Evolutionary conservation across 92 coral and sea anemone species (phyloP).

Genomic region (Desmophyllum pertusum): DNA sequence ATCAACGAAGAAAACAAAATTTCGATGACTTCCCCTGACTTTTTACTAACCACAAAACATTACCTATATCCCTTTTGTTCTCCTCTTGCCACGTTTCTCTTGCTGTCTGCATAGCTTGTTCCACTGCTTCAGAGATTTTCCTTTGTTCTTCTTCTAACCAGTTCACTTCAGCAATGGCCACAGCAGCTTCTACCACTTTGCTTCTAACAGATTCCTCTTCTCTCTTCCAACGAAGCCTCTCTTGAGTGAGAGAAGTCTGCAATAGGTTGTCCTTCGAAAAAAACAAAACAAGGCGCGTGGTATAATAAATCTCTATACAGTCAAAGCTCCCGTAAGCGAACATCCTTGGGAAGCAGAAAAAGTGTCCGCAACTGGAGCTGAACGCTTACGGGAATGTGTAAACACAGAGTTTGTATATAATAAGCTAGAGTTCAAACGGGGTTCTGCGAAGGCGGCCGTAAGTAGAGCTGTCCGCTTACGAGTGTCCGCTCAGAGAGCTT

Average conservation of each 20-base stretch:
- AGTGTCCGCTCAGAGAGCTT: too few relatives aligned
- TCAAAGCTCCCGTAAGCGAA: too few relatives aligned
- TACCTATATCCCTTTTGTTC: slow-evolving; percentile 82
- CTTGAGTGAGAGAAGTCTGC: slow-evolving; percentile 55
- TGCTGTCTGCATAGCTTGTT: slow-evolving; percentile 78
- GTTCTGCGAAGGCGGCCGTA: too few relatives aligned
- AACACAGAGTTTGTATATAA: too few relatives aligned
- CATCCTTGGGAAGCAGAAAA: too few relatives aligned
- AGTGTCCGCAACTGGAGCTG: too few relatives aligned
- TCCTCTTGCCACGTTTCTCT: slow-evolving; percentile 79
- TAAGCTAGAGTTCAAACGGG: too few relatives aligned
- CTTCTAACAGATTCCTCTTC: slow-evolving; percentile 62
- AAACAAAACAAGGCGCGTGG: too few relatives aligned
- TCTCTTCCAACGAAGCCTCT: slow-evolving; percentile 72
- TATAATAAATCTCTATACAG: too few relatives aligned
- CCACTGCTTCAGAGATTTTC: slow-evolving; percentile 82
- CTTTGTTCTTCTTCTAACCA: slow-evolving; percentile 85
- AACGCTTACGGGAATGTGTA: too few relatives aligned
- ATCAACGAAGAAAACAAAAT: neutral
- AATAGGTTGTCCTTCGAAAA: slow-evolving; percentile 37
- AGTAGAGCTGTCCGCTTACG: too few relatives aligned
- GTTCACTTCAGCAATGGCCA: slow-evolving; percentile 90
- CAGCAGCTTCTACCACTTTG: slow-evolving; percentile 84
- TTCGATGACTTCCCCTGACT: neutral
- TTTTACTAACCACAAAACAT: neutral